Base-by-base conservation (phyloP, 1,140 invertebrate genomes). In the Pantala flavescens region DNA sequence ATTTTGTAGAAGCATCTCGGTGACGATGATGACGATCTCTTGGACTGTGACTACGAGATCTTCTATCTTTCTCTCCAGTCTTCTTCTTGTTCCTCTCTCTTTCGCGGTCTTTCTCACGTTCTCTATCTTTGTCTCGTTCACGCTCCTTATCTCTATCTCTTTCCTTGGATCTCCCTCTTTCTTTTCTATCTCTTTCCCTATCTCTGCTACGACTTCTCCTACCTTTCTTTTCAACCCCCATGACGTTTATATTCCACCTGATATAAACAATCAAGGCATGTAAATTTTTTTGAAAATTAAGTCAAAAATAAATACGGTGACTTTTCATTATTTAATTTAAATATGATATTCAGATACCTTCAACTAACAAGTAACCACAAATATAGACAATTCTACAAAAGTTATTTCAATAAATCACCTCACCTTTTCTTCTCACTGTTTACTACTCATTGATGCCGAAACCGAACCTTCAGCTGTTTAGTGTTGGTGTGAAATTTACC, bases 41-140 rank as follows among this genome's bases (percentile, higher is more conserved):
- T 85, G 83, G 23, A 82, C 81, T 77, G 86, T 82, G 55, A 84
- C 81, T n/a, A 85, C 82, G 73, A 79, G 79, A 72, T 19, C 43
- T 78, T 28, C 7, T 72, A 23, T 77, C 79, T 78, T 74, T 76
- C 78, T 80, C 73, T 81, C 81, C 78, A 78, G 84, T 3, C 71
- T 73, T 76, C 79, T 87, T 70, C 77, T 79, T 78, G 81, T 82
- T 75, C 84, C 83, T 75, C 82, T 82, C 23, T 80, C 81, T 82
- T 73, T 84, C 84, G 2, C 63, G 73, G 43, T 84, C 82, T 42
- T 82, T 78, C 9, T 76, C 76, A 28, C 43, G 36, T n/a, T 49
- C 76, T 43, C 43, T 70, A 11, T 23, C 76, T 2, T 23, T 49
- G 9, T 72, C 76, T 36, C 71, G 23, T 71, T 76, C 74, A 11